A percentile compares a stretch with the other conserved stretches of the same genome.
Conservation (phyloP, 1,140 invertebrate genomes). For the Dreissena rostriformis region DNA sequence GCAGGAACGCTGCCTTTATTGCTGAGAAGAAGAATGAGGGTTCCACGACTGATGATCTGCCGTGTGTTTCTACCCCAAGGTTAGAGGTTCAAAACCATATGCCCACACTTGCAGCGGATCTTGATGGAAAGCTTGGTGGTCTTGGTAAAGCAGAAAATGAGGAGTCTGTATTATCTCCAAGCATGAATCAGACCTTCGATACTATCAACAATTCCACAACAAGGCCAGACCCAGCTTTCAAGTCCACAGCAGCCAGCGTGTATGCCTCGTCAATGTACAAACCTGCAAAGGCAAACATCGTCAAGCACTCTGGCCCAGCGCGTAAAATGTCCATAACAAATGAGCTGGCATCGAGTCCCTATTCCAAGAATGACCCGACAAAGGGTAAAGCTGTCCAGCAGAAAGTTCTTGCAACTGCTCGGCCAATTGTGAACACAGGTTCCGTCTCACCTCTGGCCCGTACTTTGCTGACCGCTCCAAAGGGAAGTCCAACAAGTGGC, state of each 20-base stretch:
- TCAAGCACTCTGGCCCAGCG: neutral
- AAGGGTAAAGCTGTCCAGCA: neutral
- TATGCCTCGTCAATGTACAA: neutral
- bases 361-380: neutral
- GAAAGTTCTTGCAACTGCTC: neutral
- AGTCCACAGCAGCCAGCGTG: neutral
- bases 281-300: neutral
- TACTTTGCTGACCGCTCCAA: neutral
- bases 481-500: neutral
- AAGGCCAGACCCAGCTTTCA: neutral
- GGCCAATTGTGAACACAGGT: neutral
- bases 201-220: neutral
- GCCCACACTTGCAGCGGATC: neutral
- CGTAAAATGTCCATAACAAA: neutral
- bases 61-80: neutral
- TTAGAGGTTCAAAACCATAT: neutral
- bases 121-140: neutral
- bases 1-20: neutral
- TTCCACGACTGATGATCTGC: neutral
- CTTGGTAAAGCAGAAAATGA: neutral
- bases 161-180: neutral
- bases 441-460: neutral
- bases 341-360: neutral
- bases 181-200: neutral
- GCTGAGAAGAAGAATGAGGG: neutral